Conservation (phyloP, 1,140 invertebrate species). For the Mactra quadrangularis region DNA sequence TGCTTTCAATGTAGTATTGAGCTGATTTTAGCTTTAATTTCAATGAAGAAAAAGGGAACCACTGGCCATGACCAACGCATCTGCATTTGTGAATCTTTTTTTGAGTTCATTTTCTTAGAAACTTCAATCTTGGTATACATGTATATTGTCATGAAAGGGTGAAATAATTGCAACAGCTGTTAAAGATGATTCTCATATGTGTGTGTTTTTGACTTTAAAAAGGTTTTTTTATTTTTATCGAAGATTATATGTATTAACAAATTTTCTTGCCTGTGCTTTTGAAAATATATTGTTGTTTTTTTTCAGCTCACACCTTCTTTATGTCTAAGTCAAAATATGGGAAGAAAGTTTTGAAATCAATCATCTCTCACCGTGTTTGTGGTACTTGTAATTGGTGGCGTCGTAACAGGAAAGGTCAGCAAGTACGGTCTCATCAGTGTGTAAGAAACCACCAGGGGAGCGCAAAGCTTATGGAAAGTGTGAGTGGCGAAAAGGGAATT, state of each 20-base stretch:
- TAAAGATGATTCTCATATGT: conserved; percentile 13
- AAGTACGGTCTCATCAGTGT: conserved; percentile 30
- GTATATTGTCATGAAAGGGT: conserved; percentile 3
- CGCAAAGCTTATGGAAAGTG: conserved; percentile 58
- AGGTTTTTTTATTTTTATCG: conserved; percentile 6
- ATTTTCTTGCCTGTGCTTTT: conserved; percentile 14
- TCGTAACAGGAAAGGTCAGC: background rate
- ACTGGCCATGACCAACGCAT: no score
- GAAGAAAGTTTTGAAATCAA: conserved; percentile 47
- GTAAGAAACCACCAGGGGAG: conserved; percentile 35
- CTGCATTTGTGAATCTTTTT: no score
- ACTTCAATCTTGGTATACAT: no score
- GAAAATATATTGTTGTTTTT: background rate
- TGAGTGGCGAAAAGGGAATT: conserved; percentile 40
- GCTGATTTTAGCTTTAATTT: no score
- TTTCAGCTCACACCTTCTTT: conserved; percentile 6
- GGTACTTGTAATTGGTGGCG: no score
- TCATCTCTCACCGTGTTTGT: conserved; percentile 44
- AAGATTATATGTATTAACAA: conserved; percentile 5
- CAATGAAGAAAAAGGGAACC: no score
- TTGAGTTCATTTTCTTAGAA: no score
- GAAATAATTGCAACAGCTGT: conserved; percentile 14
- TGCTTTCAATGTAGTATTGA: no score
- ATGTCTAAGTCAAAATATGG: conserved; percentile 45
- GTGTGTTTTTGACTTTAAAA: background rate